Percentiles rank a stretch among this genome's conserved stretches.
These are phyloP conservation scores for Oedothorax gibbosus DNA, from an alignment of 1,140 invertebrate species.

Conservation along the genomic window DNA sequence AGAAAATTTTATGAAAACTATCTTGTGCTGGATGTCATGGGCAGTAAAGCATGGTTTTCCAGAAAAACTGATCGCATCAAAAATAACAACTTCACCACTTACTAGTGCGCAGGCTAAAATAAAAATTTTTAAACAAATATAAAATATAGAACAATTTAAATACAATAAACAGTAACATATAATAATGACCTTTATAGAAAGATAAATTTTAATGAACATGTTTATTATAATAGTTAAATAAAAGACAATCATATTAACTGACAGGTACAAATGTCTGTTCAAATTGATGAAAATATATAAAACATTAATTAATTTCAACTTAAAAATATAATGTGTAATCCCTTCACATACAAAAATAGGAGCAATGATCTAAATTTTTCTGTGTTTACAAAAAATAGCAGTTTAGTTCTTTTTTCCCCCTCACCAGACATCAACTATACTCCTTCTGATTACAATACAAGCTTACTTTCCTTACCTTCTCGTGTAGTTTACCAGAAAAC, in stretches of 20 bases:
- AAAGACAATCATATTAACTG: background rate
- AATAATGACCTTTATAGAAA: background rate
- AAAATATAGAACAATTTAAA: background rate
- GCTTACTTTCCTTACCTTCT: too few relatives aligned
- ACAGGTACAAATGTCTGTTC: background rate
- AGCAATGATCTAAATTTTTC: too few relatives aligned
- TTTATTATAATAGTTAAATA: background rate
- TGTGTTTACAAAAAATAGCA: too few relatives aligned
- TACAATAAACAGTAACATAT: background rate
- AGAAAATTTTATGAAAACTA: constrained; percentile 12
- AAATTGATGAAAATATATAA: background rate
- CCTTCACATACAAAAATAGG: too few relatives aligned
- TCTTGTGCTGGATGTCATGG: background rate
- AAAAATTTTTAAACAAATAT: background rate
- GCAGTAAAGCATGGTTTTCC: constrained; percentile 22
- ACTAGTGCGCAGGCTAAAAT: constrained; percentile 12
- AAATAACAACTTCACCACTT: constrained; percentile 20
- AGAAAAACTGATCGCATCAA: constrained; percentile 29
- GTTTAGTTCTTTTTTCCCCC: too few relatives aligned
- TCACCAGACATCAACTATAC: too few relatives aligned
- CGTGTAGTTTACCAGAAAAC: too few relatives aligned
- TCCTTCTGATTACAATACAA: too few relatives aligned
- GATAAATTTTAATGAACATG: background rate
- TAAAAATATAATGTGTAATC: too few relatives aligned
- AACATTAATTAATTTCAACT: too few relatives aligned